Evolutionary conservation across 2,888 invertebrate genomes (phyloP).

Genomic region (Tachystola acroxantha): DNA sequence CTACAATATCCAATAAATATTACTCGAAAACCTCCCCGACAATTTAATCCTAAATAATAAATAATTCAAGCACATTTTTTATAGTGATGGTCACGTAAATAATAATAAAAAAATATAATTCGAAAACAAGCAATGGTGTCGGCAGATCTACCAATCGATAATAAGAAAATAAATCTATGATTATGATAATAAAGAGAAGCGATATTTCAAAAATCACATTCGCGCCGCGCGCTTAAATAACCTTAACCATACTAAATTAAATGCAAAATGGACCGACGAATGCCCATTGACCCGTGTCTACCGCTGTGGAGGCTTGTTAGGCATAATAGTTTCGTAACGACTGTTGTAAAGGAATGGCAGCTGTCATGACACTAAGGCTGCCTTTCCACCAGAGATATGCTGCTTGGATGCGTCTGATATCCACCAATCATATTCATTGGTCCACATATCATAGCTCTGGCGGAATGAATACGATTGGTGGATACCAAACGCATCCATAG

Average conservation of each 20-base stretch:
- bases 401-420: too few relatives aligned
- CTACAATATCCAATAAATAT: conserved; percentile 64
- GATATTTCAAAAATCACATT: conserved; percentile 62
- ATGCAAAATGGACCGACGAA: conserved; percentile 45
- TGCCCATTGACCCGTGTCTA: conserved; percentile 35
- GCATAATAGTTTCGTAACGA: too few relatives aligned
- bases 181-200: conserved; percentile 54
- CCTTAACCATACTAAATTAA: conserved; percentile 54
- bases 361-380: too few relatives aligned
- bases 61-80: conserved; percentile 52
- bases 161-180: conserved; percentile 55
- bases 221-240: conserved; percentile 48
- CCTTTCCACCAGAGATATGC: too few relatives aligned
- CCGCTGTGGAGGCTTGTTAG: too few relatives aligned
- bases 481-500: too few relatives aligned
- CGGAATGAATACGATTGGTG: too few relatives aligned
- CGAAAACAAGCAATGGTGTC: conserved; percentile 47
- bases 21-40: conserved; percentile 33
- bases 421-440: too few relatives aligned
- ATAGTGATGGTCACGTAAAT: conserved; percentile 36
- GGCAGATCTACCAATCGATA: conserved; percentile 57
- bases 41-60: conserved; percentile 52
- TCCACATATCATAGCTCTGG: too few relatives aligned
- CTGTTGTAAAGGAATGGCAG: too few relatives aligned
- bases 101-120: conserved; percentile 30